phyloP scores from a whole-genome alignment of 1,140 invertebrate species.

The Batillaria attramentaria region DNA sequence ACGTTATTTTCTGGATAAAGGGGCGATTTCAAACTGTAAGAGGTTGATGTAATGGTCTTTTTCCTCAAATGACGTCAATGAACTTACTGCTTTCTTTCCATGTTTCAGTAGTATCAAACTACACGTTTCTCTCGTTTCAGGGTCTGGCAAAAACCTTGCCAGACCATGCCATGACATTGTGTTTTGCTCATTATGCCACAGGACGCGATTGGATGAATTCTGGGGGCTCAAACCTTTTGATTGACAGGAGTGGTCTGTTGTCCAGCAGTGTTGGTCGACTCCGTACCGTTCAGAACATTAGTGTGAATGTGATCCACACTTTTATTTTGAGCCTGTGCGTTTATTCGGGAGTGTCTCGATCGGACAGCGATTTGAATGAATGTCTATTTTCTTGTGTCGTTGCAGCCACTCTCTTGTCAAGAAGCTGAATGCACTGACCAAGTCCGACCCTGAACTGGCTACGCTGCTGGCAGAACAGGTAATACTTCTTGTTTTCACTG shows the following conservation, averaged over 20 bases:
- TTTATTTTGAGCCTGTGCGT: background rate
- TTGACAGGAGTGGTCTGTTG: background rate
- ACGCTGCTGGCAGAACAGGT: slow-evolving; percentile 89
- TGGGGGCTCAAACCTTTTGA: background rate
- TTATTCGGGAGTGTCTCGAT: background rate
- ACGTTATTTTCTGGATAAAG: too few relatives aligned
- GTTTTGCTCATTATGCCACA: too few relatives aligned
- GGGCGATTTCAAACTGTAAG: too few relatives aligned
- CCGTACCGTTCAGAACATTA: background rate
- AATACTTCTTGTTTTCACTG: too few relatives aligned
- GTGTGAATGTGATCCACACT: background rate
- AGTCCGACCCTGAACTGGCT: slow-evolving; percentile 84
- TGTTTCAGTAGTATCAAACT: too few relatives aligned
- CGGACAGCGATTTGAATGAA: background rate
- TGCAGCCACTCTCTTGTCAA: slow-evolving; percentile 91
- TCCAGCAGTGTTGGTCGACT: background rate
- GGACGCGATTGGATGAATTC: background rate
- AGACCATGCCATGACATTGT: too few relatives aligned
- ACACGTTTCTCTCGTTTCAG: too few relatives aligned
- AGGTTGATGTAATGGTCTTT: too few relatives aligned
- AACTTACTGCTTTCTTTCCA: too few relatives aligned
- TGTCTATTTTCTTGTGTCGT: slow-evolving; percentile 33
- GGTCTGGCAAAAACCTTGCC: too few relatives aligned
- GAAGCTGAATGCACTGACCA: slow-evolving; percentile 85
- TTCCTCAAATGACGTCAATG: too few relatives aligned